Base-by-base conservation (phyloP, 2,797 vertebrate genomes). In the Lepus oiostolus region DNA sequence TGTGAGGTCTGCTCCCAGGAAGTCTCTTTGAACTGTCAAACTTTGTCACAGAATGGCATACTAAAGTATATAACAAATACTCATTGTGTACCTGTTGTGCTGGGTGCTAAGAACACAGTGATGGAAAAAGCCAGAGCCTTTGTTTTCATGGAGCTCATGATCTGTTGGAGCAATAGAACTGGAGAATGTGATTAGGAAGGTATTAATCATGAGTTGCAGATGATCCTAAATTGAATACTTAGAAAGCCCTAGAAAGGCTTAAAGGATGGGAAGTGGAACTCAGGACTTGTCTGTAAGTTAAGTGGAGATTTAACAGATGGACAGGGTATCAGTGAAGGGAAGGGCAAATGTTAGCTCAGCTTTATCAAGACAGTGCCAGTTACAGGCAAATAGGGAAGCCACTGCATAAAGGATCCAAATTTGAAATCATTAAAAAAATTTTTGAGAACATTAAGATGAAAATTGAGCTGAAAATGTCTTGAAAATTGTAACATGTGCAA, bases 221-320 rank as follows among this genome's bases (percentile, higher is more conserved):
- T 50, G 42, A 70, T 22, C 26, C 52, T 81, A 76, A 80, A 76
- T 58, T 47, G 38, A 95, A 91, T 58, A 28, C 54, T 65, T 47
- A 71, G 60, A 74, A 83, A 13, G 7, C 4, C 26, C 47, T 65
- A 35, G 42, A 89, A 91, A 84, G 21, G 3, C 17, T 79, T 86
- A 85, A 80, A 95, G 24, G 6, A 50, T 58, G 35, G 68, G 8
- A 76, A 6, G 6, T 7, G n/a, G 24, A 87, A 22, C 52, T 90
- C 77, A 77, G 60, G 21, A 92, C 87, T 8, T 52, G 26, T 58
- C 6, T 65, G 68, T 47, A 47, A 65, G 54, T 79, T 92, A 50
- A 84, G 52, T 19, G 76, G 38, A 52, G 65, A 86, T 94, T 70
- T 91, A 93, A 76, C 26, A 77, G 67, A 83, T 24, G 54, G 82